phyloP scores from a whole-genome alignment of 2,888 invertebrate genomes.

The Zonitis immaculata region DNA sequence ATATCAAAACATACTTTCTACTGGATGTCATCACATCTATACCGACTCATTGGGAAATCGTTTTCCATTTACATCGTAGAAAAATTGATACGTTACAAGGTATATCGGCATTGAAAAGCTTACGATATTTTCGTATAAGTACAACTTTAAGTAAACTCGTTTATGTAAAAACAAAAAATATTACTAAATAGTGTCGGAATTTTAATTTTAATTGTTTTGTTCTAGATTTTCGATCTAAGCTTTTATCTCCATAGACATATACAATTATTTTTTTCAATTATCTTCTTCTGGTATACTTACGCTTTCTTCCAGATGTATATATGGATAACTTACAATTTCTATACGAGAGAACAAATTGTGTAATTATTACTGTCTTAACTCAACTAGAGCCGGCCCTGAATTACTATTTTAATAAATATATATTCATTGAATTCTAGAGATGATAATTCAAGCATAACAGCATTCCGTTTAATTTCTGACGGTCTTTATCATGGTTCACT shows the following conservation, averaged over 20 bases:
- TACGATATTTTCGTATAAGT: constrained; percentile 23
- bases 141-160: constrained; percentile 9
- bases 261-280: constrained; percentile 28
- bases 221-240: constrained; percentile 30
- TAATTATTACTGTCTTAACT: not conserved
- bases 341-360: not conserved
- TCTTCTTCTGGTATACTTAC: constrained; percentile 32
- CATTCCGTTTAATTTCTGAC: constrained; percentile 5
- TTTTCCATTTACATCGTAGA: constrained; percentile 1
- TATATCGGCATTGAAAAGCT: constrained; percentile 5
- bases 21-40: constrained; percentile 41
- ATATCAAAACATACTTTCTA: constrained; percentile 38
- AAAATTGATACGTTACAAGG: constrained; percentile 11
- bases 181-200: too few relatives aligned
- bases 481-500: constrained; percentile 11
- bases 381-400: too few relatives aligned
- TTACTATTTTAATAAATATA: too few relatives aligned
- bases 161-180: constrained; percentile 22
- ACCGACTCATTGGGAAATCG: constrained; percentile 19
- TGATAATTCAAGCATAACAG: not conserved
- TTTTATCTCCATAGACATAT: constrained; percentile 33
- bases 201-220: constrained; percentile 2
- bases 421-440: too few relatives aligned
- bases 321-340: not conserved
- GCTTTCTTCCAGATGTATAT: constrained; percentile 7